Conservation (phyloP, 2,113 vertebrate species). For the Oenanthe melanoleuca region DNA sequence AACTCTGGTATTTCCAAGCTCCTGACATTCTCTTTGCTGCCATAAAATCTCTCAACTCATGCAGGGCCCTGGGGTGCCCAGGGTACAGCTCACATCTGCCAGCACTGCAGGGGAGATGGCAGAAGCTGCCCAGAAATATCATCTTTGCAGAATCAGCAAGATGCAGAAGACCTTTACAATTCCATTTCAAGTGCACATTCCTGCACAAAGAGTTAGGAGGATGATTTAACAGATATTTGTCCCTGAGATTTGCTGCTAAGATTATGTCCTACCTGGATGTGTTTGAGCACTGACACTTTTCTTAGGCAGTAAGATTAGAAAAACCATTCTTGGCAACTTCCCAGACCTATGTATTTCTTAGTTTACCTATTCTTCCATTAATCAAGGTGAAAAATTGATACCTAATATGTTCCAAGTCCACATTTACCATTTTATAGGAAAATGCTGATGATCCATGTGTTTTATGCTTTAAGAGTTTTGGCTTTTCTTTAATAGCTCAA, state of each 20-base stretch:
- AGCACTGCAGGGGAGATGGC: background rate
- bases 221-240: background rate
- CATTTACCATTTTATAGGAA: background rate
- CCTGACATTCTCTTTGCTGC: background rate
- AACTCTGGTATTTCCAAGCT: background rate
- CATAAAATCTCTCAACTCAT: background rate
- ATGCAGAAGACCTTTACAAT: background rate
- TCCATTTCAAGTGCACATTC: background rate
- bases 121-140: background rate
- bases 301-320: background rate
- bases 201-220: background rate
- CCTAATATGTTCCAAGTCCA: background rate
- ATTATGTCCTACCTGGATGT: background rate
- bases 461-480: background rate
- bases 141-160: background rate
- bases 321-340: background rate
- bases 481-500: background rate
- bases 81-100: background rate
- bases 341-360: background rate
- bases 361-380: background rate
- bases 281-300: background rate
- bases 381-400: background rate
- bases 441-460: background rate
- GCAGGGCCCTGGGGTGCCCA: background rate
- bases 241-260: background rate